These are phyloP conservation scores for Lepisosteus oculatus DNA, from an alignment of 2,113 vertebrate genomes.

Conservation along the genomic window DNA sequence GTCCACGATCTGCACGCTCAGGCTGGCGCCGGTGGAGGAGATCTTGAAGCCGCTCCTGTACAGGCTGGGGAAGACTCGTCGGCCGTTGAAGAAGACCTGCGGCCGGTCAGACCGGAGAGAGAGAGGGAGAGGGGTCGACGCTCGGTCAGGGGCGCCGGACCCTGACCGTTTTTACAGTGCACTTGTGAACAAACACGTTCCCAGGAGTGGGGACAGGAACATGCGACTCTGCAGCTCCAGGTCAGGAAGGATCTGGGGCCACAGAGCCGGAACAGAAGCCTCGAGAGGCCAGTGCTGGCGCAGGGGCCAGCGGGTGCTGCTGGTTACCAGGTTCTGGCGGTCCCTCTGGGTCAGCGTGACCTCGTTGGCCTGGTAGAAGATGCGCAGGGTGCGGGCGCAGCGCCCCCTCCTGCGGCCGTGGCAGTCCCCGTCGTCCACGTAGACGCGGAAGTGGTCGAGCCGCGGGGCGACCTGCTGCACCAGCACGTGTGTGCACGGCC, in stretches of 20 bases:
- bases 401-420: constrained; percentile 52
- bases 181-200: too few species aligned
- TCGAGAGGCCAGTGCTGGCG: not conserved
- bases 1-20: not conserved
- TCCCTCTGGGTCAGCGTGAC: constrained; percentile 62
- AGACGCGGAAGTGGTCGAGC: constrained; percentile 66
- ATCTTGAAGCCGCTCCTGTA: not conserved
- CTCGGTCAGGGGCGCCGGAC: too few species aligned
- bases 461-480: constrained; percentile 74
- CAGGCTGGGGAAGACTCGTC: not conserved
- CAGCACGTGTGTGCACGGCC: constrained; percentile 81
- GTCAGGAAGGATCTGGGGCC: not conserved
- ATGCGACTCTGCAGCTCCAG: constrained; percentile 29
- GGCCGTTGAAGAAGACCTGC: not conserved
- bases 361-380: constrained; percentile 61
- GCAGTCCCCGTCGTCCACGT: constrained; percentile 70
- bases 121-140: too few species aligned
- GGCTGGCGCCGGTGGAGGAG: not conserved
- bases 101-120: too few species aligned
- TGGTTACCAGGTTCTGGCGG: too few species aligned
- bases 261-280: not conserved
- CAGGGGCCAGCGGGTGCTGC: too few species aligned
- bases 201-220: constrained; percentile 31
- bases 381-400: constrained; percentile 67
- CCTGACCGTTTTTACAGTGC: too few species aligned